Evolutionary conservation across 64 coral and sea anemone species (phyloP), one percentile per base, ranked within the genome.

Genomic region (Dendronephthya gigantea): DNA sequence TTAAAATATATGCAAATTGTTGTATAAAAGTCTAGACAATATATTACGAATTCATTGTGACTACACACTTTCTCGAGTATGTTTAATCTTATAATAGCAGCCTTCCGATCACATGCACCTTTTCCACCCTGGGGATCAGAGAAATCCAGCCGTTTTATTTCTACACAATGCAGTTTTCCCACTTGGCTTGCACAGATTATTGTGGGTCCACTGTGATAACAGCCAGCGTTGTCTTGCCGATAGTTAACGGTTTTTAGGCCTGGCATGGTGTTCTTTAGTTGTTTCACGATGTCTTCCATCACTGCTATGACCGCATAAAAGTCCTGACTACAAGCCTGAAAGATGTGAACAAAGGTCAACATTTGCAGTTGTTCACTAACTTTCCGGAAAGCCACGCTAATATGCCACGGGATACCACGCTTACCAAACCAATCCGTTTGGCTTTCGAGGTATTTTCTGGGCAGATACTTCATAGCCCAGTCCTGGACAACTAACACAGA

Each of bases 391-490:
- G 83, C 83, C 22, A 85, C 83, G 50, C 47, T 85, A 7, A 85
- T 14, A 50, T 85, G 83, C 83, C 83, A 85, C 32, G 83, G 83
- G 27, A 85, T 85, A 7, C 83, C 83, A 19, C 83, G 83, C 22
- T n/a, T n/a, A n/a, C n/a, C n/a, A n/a, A n/a, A n/a, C n/a, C n/a
- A n/a, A n/a, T n/a, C n/a, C n/a, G n/a, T 86, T 66, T 86, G 84
- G 15, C 84, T 86, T 23, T 86, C 84, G 1, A 48, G 84, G 15
- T 86, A 86, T 35, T 86, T 86, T 35, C 84, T 86, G 55, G 84
- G 84, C 52, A 86, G 15, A 25, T 86, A 86, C 4, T 86, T 86
- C 84, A 86, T 86, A 1, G 84, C 84, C 84, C 55, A 86, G 23
- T 86, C 84, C 15, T 86, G 84, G 14, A 66, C 23, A 17, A 86